phyloP scores from a whole-genome alignment of 2,797 vertebrate species.

The Melanotaenia nigrans region DNA sequence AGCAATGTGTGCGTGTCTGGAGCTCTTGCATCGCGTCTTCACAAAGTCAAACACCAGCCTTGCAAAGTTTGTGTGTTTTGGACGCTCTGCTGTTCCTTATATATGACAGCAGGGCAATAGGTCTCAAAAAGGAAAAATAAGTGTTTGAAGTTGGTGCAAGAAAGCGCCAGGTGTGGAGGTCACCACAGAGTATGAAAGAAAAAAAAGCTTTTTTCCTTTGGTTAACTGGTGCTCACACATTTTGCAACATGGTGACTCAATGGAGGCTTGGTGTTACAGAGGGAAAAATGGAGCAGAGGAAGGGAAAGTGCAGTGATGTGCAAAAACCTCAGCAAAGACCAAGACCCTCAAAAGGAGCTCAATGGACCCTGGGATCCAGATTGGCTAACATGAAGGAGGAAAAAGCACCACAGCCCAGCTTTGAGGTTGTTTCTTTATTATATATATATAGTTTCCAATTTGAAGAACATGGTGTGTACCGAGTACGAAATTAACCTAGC shows the following conservation, averaged over 20 bases:
- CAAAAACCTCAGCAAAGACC: slow-evolving; percentile 22
- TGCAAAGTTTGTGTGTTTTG: not conserved
- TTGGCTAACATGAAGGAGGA: slow-evolving; percentile 53
- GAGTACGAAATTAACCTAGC: not conserved
- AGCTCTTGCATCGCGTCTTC: slow-evolving; percentile 40
- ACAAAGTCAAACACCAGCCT: slow-evolving; percentile 12
- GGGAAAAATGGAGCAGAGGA: slow-evolving; percentile 9
- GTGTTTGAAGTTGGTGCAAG: slow-evolving; percentile 33
- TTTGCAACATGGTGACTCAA: slow-evolving; percentile 2
- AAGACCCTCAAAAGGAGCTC: slow-evolving; percentile 43
- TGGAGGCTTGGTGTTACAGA: slow-evolving; percentile 44
- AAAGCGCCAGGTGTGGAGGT: slow-evolving; percentile 40
- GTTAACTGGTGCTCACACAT: slow-evolving; percentile 5
- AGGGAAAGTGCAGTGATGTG: slow-evolving; percentile 43
- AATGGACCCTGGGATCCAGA: slow-evolving; percentile 61
- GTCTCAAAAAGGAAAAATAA: slow-evolving; percentile 14
- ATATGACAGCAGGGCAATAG: slow-evolving; percentile 3
- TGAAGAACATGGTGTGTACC: not conserved
- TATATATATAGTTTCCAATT: slow-evolving; percentile 2
- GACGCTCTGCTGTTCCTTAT: not conserved
- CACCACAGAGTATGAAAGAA: slow-evolving; percentile 14
- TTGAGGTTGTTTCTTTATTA: slow-evolving; percentile 17
- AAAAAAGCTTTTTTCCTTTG: not conserved
- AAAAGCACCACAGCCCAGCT: slow-evolving; percentile 12
- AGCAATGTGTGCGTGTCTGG: slow-evolving; percentile 31